Evolutionary conservation across 1,140 invertebrate genomes (phyloP).

Genomic region (Frieseomelitta varia): DNA sequence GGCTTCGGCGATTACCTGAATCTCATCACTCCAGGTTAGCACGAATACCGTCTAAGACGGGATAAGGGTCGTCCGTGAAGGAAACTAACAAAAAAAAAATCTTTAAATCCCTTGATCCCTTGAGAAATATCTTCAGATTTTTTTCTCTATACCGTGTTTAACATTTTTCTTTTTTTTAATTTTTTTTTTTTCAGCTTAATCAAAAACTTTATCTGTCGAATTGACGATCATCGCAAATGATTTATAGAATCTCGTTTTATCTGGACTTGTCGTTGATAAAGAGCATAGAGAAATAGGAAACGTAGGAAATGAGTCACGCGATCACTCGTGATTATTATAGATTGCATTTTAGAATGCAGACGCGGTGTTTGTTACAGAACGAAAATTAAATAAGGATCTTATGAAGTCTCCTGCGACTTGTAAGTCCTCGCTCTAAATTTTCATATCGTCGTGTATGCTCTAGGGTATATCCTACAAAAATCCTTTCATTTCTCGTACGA

Average conservation of each 20-base stretch:
- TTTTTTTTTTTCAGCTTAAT: neutral
- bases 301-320: neutral
- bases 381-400: too few relatives aligned
- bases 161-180: neutral
- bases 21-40: constrained; percentile 50
- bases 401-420: too few relatives aligned
- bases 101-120: too few relatives aligned
- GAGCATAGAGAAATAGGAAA: neutral
- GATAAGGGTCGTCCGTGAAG: neutral
- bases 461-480: too few relatives aligned
- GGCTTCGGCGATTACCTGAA: constrained; percentile 49
- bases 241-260: neutral
- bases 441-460: too few relatives aligned
- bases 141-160: neutral
- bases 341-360: neutral
- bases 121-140: neutral
- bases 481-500: neutral
- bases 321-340: neutral
- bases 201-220: neutral
- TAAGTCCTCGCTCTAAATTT: too few relatives aligned
- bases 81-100: too few relatives aligned
- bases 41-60: neutral
- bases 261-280: neutral
- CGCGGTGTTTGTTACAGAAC: neutral
- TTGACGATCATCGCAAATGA: neutral